These are phyloP conservation scores for Prionailurus viverrinus DNA, from an alignment of 2,113 vertebrate species.

Conservation along the genomic window DNA sequence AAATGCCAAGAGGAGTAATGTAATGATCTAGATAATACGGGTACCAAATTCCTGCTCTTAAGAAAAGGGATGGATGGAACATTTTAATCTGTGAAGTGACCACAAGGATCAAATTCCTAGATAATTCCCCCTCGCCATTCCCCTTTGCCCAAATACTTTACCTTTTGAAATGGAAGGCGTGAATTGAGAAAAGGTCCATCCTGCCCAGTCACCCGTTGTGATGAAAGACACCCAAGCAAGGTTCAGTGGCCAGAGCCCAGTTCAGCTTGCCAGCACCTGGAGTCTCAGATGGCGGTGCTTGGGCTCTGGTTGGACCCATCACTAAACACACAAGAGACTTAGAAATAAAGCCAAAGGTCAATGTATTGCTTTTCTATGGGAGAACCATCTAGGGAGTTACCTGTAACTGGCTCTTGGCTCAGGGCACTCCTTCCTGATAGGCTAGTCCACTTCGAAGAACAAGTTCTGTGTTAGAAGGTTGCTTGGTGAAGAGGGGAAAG, in stretches of 20 bases:
- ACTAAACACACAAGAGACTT: background rate
- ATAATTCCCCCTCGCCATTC: conserved; percentile 5
- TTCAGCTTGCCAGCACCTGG: background rate
- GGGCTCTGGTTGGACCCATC: background rate
- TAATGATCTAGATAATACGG: background rate
- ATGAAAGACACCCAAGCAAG: background rate
- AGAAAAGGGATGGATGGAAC: background rate
- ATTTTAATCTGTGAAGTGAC: conserved; percentile 50
- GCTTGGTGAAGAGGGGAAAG: background rate
- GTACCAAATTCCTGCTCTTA: conserved; percentile 32
- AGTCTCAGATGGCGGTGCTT: background rate
- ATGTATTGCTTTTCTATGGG: background rate
- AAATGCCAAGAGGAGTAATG: conserved; percentile 3
- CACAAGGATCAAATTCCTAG: conserved; percentile 21
- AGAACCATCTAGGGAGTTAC: background rate
- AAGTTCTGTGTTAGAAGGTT: background rate
- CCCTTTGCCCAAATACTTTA: background rate
- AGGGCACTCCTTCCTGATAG: background rate
- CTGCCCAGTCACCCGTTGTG: background rate
- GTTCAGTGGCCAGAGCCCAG: background rate
- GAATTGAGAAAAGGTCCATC: background rate
- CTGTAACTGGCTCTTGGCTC: background rate
- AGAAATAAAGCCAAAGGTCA: background rate
- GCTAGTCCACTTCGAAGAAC: background rate
- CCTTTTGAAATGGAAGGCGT: conserved; percentile 40